phyloP scores from a whole-genome alignment of 2,888 invertebrate genomes.

The Timema podura region DNA sequence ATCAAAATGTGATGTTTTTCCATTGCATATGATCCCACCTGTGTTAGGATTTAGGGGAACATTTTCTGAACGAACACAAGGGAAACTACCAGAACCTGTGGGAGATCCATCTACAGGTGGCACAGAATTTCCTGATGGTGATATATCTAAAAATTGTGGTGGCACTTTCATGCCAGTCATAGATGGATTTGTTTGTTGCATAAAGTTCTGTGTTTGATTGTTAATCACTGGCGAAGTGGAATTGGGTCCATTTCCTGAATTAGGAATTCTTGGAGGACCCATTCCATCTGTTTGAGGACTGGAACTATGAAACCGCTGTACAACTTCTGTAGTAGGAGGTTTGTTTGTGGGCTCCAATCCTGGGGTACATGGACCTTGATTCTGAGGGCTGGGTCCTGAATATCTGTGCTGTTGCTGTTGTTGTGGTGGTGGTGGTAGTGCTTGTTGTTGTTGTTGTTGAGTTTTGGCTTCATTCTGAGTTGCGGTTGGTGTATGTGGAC shows the following conservation, averaged over 20 bases:
- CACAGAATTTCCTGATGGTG: conserved; percentile 42
- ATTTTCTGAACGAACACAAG: conserved; percentile 29
- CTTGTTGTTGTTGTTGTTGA: conserved; percentile 35
- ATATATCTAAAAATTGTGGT: conserved; percentile 33
- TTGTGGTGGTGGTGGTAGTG: conserved; percentile 37
- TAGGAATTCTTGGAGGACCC: conserved; percentile 41
- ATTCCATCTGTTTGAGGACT: conserved; percentile 42
- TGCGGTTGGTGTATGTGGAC: conserved; percentile 47
- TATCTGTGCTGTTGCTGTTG: conserved; percentile 31
- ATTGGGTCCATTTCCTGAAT: conserved; percentile 28
- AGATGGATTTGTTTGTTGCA: conserved; percentile 25
- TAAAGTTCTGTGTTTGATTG: conserved; percentile 27
- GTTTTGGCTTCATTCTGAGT: conserved; percentile 29
- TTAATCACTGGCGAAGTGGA: conserved; percentile 30
- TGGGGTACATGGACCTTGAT: conserved; percentile 31
- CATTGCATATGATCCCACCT: conserved; percentile 40
- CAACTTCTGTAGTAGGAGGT: conserved; percentile 32
- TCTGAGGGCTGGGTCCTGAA: conserved; percentile 40
- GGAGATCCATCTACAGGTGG: conserved; percentile 47
- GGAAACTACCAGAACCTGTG: conserved; percentile 37
- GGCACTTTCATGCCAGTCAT: conserved; percentile 28
- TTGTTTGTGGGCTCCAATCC: conserved; percentile 30
- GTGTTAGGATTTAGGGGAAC: conserved; percentile 64
- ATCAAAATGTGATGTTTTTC: conserved; percentile 68
- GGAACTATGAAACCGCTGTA: conserved; percentile 39